phyloP scores from a whole-genome alignment of 1,140 invertebrate genomes.

The Scylla paramamosain region DNA sequence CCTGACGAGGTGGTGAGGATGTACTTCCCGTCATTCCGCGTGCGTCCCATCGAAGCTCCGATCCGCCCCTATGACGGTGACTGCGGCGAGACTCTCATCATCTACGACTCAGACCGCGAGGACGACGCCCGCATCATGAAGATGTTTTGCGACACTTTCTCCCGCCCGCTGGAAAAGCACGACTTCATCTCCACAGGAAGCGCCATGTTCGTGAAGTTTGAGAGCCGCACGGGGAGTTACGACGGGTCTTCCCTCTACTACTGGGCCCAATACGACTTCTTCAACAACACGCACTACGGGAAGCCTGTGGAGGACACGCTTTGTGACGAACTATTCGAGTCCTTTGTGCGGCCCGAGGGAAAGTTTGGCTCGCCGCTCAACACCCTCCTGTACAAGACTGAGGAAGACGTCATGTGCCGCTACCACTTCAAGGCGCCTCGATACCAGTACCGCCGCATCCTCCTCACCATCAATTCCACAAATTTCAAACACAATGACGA shows the following conservation, averaged over 20 bases:
- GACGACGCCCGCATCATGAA: constrained; percentile 93
- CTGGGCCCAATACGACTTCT: constrained; percentile 96
- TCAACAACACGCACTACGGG: constrained; percentile 92
- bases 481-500: constrained; percentile 85
- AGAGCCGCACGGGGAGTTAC: constrained; percentile 87
- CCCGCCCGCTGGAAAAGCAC: constrained; percentile 93
- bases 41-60: constrained; percentile 92
- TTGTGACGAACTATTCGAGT: constrained; percentile 92
- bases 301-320: constrained; percentile 88
- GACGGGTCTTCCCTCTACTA: constrained; percentile 89
- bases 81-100: constrained; percentile 92
- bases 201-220: constrained; percentile 88
- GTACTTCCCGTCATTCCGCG: constrained; percentile 86
- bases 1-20: constrained; percentile 88
- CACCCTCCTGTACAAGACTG: constrained; percentile 90
- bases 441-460: constrained; percentile 88
- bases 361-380: constrained; percentile 89
- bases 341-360: constrained; percentile 86
- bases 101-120: constrained; percentile 91
- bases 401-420: constrained; percentile 87
- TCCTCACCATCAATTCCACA: constrained; percentile 84
- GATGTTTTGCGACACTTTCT: constrained; percentile 95
- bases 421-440: constrained; percentile 91
- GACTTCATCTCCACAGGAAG: constrained; percentile 93
- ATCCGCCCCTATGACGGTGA: constrained; percentile 90